Evolutionary conservation across 2,888 invertebrate genomes (phyloP), one percentile per base, ranked within the genome.

Genomic region (Liposcelis brunnea): DNA sequence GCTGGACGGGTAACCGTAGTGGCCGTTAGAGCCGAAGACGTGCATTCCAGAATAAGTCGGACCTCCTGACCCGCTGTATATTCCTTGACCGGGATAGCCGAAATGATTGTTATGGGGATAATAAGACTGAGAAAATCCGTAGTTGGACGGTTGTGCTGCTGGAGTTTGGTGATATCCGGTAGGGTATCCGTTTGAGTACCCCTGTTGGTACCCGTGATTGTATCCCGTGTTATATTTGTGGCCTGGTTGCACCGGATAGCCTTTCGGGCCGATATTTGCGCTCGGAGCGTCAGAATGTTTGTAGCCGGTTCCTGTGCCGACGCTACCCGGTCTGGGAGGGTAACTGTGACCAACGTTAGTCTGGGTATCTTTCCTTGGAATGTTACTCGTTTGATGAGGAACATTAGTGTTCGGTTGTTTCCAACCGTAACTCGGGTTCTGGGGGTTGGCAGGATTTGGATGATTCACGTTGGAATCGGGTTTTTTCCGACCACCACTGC

Each of bases 201-300:
- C 40, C 11, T 40, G 16, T 16, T 21, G 16, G 40, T 40, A 40
- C 7, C 40, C 40, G 16, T 40, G 6, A 7, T 40, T 21, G 40
- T 40, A 40, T 19, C 40, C 40, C 4, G 15, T 40, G 40, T 40
- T 40, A 18, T 40, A 40, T n/a, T 40, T 18, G 15, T 40, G 19
- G 7, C 40, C 40, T 18, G 18, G n/a, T 18, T 40, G 40, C 16
- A 40, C 40, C 6, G 40, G 40, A 18, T 40, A 40, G 11, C 40
- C 40, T 18, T 21, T 21, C 19, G 40, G 40, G 4, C 40, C 40
- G 19, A 40, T 40, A 18, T 40, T 40, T 6, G 40, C 16, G 11
- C 40, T 40, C 5, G 40, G 40, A 26, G 26, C 26, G 8, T 8
- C 8, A 8, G 26, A 26, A 26, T 26, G 26, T n/a, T n/a, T n/a